Percentiles rank a stretch among this genome's conserved stretches.
Evolutionary conservation across 2,888 invertebrate species (phyloP).

Genomic region (Drosophila tripunctata): DNA sequence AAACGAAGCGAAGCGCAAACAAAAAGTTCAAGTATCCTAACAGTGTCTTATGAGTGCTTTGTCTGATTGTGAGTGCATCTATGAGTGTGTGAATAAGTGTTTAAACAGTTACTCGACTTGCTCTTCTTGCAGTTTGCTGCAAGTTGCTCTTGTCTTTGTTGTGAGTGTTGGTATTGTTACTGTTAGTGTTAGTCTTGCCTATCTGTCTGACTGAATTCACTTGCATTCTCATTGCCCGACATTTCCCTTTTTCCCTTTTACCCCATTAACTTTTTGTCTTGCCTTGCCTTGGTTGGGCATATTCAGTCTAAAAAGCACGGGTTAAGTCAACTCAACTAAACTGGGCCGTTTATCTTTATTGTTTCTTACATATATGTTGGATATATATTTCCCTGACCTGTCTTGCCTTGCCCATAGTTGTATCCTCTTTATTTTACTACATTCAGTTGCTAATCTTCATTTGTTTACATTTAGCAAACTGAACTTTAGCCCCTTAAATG

Average conservation of each 20-base stretch:
- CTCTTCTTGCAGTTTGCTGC: constrained; percentile 24
- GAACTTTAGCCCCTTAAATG: background rate
- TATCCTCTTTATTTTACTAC: background rate
- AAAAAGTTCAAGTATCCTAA: constrained; percentile 66
- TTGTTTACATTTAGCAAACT: constrained; percentile 6
- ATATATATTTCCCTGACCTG: constrained; percentile 18
- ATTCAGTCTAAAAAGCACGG: background rate
- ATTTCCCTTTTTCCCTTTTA: background rate
- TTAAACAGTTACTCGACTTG: constrained; percentile 52
- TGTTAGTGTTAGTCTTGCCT: constrained; percentile 4
- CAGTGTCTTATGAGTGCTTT: constrained; percentile 65
- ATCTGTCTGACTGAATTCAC: constrained; percentile 29
- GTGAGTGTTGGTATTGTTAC: constrained; percentile 14
- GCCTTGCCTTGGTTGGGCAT: background rate
- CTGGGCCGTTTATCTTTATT: constrained; percentile 50
- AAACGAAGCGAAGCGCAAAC: constrained; percentile 44
- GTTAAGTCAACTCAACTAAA: constrained; percentile 40
- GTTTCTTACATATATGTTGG: constrained; percentile 24
- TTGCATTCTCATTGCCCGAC: constrained; percentile 45
- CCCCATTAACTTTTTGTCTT: background rate
- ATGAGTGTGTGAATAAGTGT: constrained; percentile 52
- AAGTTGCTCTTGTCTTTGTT: background rate
- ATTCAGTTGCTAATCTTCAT: background rate
- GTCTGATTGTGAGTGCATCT: constrained; percentile 53
- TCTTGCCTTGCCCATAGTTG: constrained; percentile 1